phyloP scores from a whole-genome alignment of 2,888 invertebrate species.

The Acronicta alni region DNA sequence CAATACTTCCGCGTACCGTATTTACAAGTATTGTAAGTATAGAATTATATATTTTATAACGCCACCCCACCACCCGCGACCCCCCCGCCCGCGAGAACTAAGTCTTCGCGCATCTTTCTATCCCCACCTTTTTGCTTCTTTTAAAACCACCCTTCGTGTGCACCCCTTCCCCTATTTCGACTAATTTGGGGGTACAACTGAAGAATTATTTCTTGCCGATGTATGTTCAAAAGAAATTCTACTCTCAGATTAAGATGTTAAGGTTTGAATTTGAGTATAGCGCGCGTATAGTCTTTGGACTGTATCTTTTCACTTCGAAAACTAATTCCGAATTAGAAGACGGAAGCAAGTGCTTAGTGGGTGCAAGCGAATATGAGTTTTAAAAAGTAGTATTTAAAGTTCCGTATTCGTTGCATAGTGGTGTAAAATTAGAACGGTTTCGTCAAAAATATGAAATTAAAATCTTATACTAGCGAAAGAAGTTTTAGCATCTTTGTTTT shows the following conservation, averaged over 20 bases:
- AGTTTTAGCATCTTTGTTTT: conserved; percentile 90
- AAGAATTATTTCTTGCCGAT: conserved; percentile 88
- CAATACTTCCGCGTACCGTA: conserved; percentile 87
- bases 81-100: conserved; percentile 84
- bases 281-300: conserved; percentile 84
- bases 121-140: conserved; percentile 89
- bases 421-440: conserved; percentile 87
- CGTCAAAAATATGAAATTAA: conserved; percentile 90
- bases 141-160: conserved; percentile 89
- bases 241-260: conserved; percentile 63
- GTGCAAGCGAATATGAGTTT: conserved; percentile 50
- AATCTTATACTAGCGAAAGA: conserved; percentile 90
- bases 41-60: conserved; percentile 90
- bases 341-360: conserved; percentile 80
- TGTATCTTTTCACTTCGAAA: conserved; percentile 90
- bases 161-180: conserved; percentile 89
- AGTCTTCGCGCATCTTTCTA: conserved; percentile 90
- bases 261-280: conserved; percentile 63
- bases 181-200: conserved; percentile 89
- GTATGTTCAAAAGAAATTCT: conserved; percentile 63
- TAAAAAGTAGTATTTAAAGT: conserved; percentile 53
- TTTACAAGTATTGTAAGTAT: conserved; percentile 90
- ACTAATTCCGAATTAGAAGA: conserved; percentile 89
- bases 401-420: conserved; percentile 43
- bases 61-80: conserved; percentile 70